These are phyloP conservation scores for Leptopterna dolabrata DNA, from an alignment of 2,888 invertebrate species.

Conservation along the genomic window DNA sequence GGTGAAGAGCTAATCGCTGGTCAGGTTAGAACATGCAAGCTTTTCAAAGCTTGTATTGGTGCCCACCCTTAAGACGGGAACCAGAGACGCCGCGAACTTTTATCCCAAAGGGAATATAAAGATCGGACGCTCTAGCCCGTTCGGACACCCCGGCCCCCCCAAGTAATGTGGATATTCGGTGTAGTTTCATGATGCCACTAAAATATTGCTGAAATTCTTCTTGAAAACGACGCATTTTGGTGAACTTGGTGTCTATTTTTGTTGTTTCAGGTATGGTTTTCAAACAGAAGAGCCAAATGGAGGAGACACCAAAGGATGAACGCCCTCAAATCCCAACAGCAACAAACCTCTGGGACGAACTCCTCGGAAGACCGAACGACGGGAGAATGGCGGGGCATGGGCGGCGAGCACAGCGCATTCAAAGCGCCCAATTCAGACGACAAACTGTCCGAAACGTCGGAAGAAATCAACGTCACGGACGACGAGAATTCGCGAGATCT, in stretches of 20 bases:
- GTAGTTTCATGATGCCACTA: too few species aligned
- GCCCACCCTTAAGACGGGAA: too few species aligned
- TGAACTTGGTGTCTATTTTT: not conserved
- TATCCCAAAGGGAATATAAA: too few species aligned
- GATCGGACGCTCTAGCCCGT: too few species aligned
- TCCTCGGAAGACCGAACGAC: slow-evolving; percentile 56
- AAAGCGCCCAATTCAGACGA: slow-evolving; percentile 73
- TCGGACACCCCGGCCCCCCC: too few species aligned
- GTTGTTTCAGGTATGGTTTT: slow-evolving; percentile 97
- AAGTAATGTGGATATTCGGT: too few species aligned
- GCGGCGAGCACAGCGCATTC: slow-evolving; percentile 91
- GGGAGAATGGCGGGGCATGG: slow-evolving; percentile 71
- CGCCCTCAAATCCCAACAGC: slow-evolving; percentile 82
- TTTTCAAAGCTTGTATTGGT: too few species aligned
- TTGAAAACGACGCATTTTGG: not conserved
- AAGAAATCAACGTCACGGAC: slow-evolving; percentile 89
- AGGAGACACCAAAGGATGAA: slow-evolving; percentile 96
- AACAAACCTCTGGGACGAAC: slow-evolving; percentile 66
- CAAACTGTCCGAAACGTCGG: slow-evolving; percentile 62
- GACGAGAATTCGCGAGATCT: slow-evolving; percentile 68
- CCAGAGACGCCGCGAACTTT: too few species aligned
- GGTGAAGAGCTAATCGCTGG: too few species aligned
- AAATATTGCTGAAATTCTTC: too few species aligned
- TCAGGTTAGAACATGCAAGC: too few species aligned
- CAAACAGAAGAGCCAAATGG: slow-evolving; percentile 99